Evolutionary conservation across 2,888 invertebrate genomes (phyloP), one percentile per base, ranked within the genome.

Genomic region (Holacanthella duospinosa): DNA sequence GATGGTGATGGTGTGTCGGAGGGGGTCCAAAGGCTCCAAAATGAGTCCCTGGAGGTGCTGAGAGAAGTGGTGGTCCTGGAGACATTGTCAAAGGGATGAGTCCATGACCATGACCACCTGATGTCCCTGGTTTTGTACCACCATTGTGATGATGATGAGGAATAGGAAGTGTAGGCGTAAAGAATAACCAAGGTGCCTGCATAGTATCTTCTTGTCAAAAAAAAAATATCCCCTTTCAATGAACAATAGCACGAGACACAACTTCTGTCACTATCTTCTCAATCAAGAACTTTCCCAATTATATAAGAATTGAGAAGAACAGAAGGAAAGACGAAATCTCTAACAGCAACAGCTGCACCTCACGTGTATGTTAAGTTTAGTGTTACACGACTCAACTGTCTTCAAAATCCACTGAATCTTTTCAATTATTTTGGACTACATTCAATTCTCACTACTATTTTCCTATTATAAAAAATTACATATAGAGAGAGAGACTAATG

Each of bases 141-240:
- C 43, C 48, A 57, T 55, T 57, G 44, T 58, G 61, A 48, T 27
- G 54, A 24, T 61, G 61, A 27, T 63, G 63, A 29, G 60, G 60
- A 29, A 62, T 64, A n/a, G 68, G 66, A 4, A 70, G 59, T 9
- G 68, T 64, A 43, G 70, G 68, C 2, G 71, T 68, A 56, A 69
- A 71, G 62, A 71, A 71, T 55, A 71, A 66, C 71, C 71, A 71
- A 26, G 71, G 71, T 26, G 71, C 67, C 60, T 71, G 71, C 66
- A 71, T 71, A 4, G 48, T 9, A 4, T n/a, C 48, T 48, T 9
- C n/a, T 48, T 9, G 4, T 21, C 48, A 48, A 48, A 21, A n/a
- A 48, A 21, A 4, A 48, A 48, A 48, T n/a, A 48, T 16, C n/a
- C n/a, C n/a, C n/a, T n/a, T n/a, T n/a, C 6, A 36, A 36, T 36